Evolutionary conservation across 1,140 invertebrate species (phyloP), one percentile per base, ranked within the genome.

Genomic region (Bombus superbus): DNA sequence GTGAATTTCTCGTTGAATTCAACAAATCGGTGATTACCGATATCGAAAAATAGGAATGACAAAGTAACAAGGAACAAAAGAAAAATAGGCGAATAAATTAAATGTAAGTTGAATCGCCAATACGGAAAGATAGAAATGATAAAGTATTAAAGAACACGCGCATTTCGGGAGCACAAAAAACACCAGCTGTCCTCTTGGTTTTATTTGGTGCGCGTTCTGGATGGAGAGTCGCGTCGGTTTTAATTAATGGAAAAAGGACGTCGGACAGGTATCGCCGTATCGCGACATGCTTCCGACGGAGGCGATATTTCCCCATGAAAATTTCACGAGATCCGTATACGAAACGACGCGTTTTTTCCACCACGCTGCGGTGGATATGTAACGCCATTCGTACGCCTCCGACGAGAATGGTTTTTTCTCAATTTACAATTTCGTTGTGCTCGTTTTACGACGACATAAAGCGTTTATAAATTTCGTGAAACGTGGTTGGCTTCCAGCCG

Each of bases 381-480:
- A 81, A 68, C 78, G 86, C 66, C n/a, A 53, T 59, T 69, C 66
- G 9, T 81, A 62, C 62, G 77, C 72, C 40, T 77, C 42, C 57
- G 62, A 64, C 42, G 53, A 76, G 68, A 83, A 72, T 44, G 59
- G 18, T 64, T 76, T 89, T 86, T 86, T 87, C 85, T 71, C 90
- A 86, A 91, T 88, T 91, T 88, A 90, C 86, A 90, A 90, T 91
- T 91, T 88, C 85, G 82, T 87, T 80, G 86, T 59, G 40, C 32
- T 81, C 82, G 89, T 75, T 91, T 90, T 88, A 90, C 68, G 76
- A 71, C 35, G 77, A 42, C 81, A 72, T 87, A 88, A 88, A 91
- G 66, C 79, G 47, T 85, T 82, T 86, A 91, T 91, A 88, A 91
- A 91, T 91, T 86, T 78, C 75, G 47, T n/a, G 72, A 25, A 73